A percentile compares a stretch with the other conserved stretches of the same genome.
phyloP scores from a whole-genome alignment of 2,113 vertebrate genomes.

The Cephalopholis sonnerati region DNA sequence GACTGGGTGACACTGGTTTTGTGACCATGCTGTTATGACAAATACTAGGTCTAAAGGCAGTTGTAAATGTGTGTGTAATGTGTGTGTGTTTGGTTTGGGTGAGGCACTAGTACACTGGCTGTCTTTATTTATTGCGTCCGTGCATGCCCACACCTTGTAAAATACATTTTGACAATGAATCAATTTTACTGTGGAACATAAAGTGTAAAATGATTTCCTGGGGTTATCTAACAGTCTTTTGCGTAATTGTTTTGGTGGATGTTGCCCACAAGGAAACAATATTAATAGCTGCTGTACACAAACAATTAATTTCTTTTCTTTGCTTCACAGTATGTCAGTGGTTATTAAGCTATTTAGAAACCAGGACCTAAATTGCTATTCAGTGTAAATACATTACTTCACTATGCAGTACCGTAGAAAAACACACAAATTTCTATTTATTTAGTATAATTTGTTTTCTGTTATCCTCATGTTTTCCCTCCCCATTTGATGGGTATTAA shows the following conservation, averaged over 20 bases:
- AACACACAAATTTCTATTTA: background rate
- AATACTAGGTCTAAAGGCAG: constrained; percentile 15
- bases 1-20: background rate
- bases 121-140: background rate
- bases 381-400: background rate
- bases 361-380: background rate
- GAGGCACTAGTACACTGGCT: background rate
- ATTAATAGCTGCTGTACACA: background rate
- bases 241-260: background rate
- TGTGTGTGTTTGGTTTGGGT: constrained; percentile 9
- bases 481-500: background rate
- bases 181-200: background rate
- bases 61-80: background rate
- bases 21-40: constrained; percentile 11
- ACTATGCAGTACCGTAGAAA: background rate
- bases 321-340: background rate
- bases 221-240: background rate
- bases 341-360: background rate
- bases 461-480: background rate
- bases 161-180: constrained; percentile 6
- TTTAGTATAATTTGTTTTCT: background rate
- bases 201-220: background rate
- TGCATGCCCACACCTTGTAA: constrained; percentile 4
- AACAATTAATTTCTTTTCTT: background rate
- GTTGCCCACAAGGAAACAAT: background rate